Percentiles rank a stretch among this genome's conserved stretches.
Evolutionary conservation across 1,140 invertebrate species (phyloP).

Genomic region (Megalonaias nervosa): DNA sequence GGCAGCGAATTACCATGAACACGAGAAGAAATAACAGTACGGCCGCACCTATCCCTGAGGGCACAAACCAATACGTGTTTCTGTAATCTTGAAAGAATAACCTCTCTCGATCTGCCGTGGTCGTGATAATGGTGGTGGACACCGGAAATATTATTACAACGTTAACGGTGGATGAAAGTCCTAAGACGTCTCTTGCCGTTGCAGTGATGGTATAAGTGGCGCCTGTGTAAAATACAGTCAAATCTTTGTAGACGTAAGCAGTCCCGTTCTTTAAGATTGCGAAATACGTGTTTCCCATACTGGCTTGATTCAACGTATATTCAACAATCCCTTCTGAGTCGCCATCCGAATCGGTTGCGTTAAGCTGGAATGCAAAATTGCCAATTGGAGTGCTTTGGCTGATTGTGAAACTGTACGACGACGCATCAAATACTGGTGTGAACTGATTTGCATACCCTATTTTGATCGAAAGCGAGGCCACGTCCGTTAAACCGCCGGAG

Average conservation of each 20-base stretch:
- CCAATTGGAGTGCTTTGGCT: slow-evolving; percentile 17
- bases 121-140: too few species aligned
- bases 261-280: slow-evolving; percentile 16
- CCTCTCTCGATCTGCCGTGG: too few species aligned
- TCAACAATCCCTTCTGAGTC: not conserved
- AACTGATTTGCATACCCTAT: slow-evolving; percentile 20
- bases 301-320: slow-evolving; percentile 8
- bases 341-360: slow-evolving; percentile 18
- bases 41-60: too few species aligned
- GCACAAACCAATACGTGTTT: too few species aligned
- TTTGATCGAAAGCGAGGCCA: slow-evolving; percentile 11
- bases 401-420: slow-evolving; percentile 3
- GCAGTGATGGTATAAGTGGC: slow-evolving; percentile 20
- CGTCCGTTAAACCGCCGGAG: slow-evolving; percentile 10
- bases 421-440: slow-evolving; percentile 5
- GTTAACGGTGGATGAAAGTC: slow-evolving; percentile 7
- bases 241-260: slow-evolving; percentile 10
- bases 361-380: slow-evolving; percentile 1
- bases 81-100: too few species aligned
- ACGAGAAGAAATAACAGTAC: too few species aligned
- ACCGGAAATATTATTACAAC: too few species aligned
- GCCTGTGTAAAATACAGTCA: slow-evolving; percentile 10
- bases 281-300: slow-evolving; percentile 1
- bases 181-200: slow-evolving; percentile 21
- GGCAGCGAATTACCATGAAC: too few species aligned